phyloP scores from a whole-genome alignment of 2,797 vertebrate species.

The Crocidura indochinensis region DNA sequence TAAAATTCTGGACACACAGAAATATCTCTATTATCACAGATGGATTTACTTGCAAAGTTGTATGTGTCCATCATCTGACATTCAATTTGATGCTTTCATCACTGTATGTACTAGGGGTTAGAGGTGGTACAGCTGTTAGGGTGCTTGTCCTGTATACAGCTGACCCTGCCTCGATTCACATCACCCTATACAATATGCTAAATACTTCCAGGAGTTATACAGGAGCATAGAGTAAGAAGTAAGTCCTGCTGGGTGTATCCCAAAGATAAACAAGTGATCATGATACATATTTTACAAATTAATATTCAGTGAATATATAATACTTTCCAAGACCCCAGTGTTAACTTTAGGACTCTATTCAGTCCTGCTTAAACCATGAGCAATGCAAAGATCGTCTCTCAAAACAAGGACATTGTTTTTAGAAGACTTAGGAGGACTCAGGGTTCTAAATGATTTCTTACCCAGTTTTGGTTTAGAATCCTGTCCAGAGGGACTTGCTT shows the following conservation, averaged over 20 bases:
- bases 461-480: background rate
- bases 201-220: too few relatives aligned
- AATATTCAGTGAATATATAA: too few relatives aligned
- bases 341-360: background rate
- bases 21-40: background rate
- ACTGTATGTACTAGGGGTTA: background rate
- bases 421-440: background rate
- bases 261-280: too few relatives aligned
- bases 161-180: too few relatives aligned
- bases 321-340: background rate
- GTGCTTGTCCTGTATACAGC: too few relatives aligned
- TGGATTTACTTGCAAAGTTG: background rate
- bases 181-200: too few relatives aligned
- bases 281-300: too few relatives aligned
- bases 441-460: conserved; percentile 50
- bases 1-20: background rate
- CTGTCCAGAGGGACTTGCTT: conserved; percentile 21
- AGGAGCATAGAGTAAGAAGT: too few relatives aligned
- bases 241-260: too few relatives aligned
- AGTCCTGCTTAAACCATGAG: background rate
- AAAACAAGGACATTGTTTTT: background rate
- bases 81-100: conserved; percentile 26
- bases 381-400: background rate
- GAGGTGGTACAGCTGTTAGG: too few relatives aligned
- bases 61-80: background rate